Conservation (phyloP, 2,113 vertebrate genomes). For the Myxocyprinus asiaticus region DNA sequence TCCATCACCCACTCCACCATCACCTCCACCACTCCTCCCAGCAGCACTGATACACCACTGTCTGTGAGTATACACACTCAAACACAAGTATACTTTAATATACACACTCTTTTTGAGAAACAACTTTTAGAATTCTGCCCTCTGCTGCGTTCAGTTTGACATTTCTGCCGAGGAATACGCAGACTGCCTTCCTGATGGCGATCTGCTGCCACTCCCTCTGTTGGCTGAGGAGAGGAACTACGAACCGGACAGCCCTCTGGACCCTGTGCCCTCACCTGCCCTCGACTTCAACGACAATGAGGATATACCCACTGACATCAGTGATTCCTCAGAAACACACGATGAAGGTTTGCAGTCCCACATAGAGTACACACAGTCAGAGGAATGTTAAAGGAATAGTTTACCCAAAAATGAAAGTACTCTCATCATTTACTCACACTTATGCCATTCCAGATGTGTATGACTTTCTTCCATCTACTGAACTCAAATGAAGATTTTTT, state of each 20-base stretch:
- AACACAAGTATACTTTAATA: too few relatives aligned
- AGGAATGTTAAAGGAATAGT: too few relatives aligned
- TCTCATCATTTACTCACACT: too few relatives aligned
- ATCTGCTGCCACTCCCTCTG: slow-evolving; percentile 75
- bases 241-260: slow-evolving; percentile 69
- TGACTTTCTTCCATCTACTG: too few relatives aligned
- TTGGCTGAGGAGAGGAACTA: slow-evolving; percentile 66
- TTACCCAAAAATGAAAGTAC: too few relatives aligned
- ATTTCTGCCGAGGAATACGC: slow-evolving; percentile 83
- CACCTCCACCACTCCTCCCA: slow-evolving; percentile 71
- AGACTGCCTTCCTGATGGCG: slow-evolving; percentile 76
- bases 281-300: slow-evolving; percentile 98
- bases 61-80: slow-evolving; percentile 71
- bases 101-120: too few relatives aligned
- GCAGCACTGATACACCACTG: slow-evolving; percentile 84
- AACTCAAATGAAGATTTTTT: too few relatives aligned
- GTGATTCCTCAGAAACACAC: slow-evolving; percentile 95
- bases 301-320: slow-evolving; percentile 96
- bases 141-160: slow-evolving; percentile 79
- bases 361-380: neutral
- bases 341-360: slow-evolving; percentile 82
- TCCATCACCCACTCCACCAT: slow-evolving; percentile 59
- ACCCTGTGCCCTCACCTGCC: slow-evolving; percentile 82
- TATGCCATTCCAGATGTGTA: too few relatives aligned
- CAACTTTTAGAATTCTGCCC: neutral